A percentile compares a stretch with the other conserved stretches of the same genome.
phyloP scores from a whole-genome alignment of 2,113 vertebrate species.

The Trogon melanurus region DNA sequence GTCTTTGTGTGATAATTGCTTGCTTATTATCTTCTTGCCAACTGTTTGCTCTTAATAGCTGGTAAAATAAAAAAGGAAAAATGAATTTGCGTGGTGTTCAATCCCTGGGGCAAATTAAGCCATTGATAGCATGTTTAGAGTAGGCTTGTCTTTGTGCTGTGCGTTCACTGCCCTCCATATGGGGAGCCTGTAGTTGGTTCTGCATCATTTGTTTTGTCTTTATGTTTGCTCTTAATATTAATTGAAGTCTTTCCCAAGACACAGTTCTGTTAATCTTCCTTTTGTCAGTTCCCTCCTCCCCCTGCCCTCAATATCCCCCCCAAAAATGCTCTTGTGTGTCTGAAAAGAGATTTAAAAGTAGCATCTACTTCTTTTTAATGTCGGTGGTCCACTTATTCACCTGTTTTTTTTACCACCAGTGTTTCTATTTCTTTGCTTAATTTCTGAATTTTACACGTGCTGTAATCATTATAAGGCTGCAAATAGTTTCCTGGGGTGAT shows the following conservation, averaged over 20 bases:
- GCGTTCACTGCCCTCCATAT: neutral
- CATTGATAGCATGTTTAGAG: neutral
- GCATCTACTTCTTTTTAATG: neutral
- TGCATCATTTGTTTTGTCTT: constrained; percentile 38
- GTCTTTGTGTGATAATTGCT: constrained; percentile 34
- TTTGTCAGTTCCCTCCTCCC: neutral
- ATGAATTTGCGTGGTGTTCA: neutral
- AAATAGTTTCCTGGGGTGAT: constrained; percentile 23
- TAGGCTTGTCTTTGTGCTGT: neutral
- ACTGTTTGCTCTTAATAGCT: constrained; percentile 42
- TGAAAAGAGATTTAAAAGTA: neutral
- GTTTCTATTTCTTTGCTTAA: neutral
- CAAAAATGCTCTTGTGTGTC: neutral
- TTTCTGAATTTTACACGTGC: neutral
- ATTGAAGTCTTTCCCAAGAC: constrained; percentile 59
- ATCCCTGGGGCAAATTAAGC: constrained; percentile 46
- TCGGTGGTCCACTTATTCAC: neutral
- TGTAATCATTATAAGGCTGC: neutral
- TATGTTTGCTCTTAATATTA: constrained; percentile 54
- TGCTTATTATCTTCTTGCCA: constrained; percentile 30
- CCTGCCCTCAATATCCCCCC: neutral
- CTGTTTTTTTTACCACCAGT: neutral
- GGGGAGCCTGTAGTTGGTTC: constrained; percentile 32
- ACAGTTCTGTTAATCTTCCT: constrained; percentile 28
- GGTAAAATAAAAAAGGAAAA: constrained; percentile 18